Percentiles rank a stretch among this genome's conserved stretches.
These are phyloP conservation scores for Jacana jacana DNA, from an alignment of 2,113 vertebrate species.

Conservation along the genomic window DNA sequence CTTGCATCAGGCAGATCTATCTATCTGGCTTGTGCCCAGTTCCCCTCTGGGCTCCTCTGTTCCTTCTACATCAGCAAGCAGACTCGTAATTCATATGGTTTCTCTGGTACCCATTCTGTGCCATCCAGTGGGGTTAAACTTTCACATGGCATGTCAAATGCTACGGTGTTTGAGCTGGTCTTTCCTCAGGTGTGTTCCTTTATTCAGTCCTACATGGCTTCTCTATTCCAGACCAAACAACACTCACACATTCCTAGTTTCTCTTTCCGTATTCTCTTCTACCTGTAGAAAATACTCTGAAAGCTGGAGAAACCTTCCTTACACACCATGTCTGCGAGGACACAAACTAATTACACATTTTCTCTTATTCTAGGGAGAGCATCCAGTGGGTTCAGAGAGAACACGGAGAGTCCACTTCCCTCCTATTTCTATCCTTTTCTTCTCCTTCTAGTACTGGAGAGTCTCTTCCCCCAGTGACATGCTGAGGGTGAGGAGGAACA, in stretches of 20 bases:
- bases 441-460: not conserved
- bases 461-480: not conserved
- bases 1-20: not conserved
- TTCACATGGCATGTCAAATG: not conserved
- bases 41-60: not conserved
- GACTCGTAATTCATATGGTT: not conserved
- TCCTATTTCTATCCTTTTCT: not conserved
- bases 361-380: not conserved
- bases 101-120: not conserved
- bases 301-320: not conserved
- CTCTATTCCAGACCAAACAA: not conserved
- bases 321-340: not conserved
- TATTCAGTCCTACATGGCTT: not conserved
- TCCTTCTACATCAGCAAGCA: not conserved
- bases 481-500: not conserved
- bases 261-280: not conserved
- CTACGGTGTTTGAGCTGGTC: not conserved
- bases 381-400: not conserved
- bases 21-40: not conserved
- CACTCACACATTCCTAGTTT: accelerated
- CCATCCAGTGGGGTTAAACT: not conserved
- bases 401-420: not conserved
- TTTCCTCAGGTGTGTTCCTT: not conserved
- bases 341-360: not conserved
- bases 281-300: not conserved